phyloP scores from a whole-genome alignment of 1,140 invertebrate genomes.

The Thaumatotibia leucotreta region DNA sequence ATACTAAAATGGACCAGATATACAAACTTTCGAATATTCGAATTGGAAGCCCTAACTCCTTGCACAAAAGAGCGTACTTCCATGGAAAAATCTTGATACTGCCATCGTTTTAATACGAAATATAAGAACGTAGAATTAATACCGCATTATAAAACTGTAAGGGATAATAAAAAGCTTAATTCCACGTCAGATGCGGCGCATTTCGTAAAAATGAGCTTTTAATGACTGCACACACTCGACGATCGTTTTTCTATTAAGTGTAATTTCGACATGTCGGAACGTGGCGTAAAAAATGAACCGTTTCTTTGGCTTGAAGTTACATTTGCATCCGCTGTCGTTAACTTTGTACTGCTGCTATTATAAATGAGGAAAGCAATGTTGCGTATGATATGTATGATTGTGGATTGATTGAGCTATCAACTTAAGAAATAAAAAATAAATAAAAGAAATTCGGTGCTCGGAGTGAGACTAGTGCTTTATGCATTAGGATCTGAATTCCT shows the following conservation, averaged over 20 bases:
- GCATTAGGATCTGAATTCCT: too few species aligned
- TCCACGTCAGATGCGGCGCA: conserved; percentile 16
- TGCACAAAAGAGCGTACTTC: not conserved
- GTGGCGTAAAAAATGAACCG: not conserved
- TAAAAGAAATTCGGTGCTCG: too few species aligned
- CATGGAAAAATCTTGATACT: not conserved
- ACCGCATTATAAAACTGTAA: not conserved
- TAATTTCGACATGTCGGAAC: conserved; percentile 1
- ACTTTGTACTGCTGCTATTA: too few species aligned
- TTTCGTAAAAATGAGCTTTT: conserved; percentile 25
- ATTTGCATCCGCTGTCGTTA: not conserved
- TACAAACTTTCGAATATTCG: too few species aligned
- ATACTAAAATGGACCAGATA: too few species aligned
- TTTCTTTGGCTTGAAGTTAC: not conserved
- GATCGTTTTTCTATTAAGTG: conserved; percentile 7
- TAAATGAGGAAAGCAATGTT: too few species aligned
- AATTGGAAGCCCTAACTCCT: too few species aligned
- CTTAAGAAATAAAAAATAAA: too few species aligned
- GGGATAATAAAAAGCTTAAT: conserved; percentile 21
- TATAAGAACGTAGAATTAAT: conserved; percentile 6
- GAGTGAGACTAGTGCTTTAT: too few species aligned
- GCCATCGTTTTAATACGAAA: not conserved
- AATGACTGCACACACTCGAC: conserved; percentile 15
- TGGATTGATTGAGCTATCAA: too few species aligned
- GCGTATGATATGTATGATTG: too few species aligned